phyloP scores from a whole-genome alignment of 1,140 invertebrate genomes.

The Tetramorium parvispinum region DNA sequence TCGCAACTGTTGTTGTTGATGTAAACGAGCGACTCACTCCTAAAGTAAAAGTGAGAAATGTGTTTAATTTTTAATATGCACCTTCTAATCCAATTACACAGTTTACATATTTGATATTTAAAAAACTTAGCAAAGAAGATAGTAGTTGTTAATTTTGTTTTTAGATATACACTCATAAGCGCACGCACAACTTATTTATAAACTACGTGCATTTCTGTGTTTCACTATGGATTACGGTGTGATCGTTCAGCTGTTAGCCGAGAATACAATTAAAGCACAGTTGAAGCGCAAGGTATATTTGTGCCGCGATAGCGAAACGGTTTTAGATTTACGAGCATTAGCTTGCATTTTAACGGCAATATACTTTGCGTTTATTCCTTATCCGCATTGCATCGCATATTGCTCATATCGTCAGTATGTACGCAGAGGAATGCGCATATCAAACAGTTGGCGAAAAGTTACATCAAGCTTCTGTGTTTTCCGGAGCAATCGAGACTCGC shows the following conservation, averaged over 20 bases:
- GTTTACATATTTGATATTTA: neutral
- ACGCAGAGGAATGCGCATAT: constrained; percentile 2
- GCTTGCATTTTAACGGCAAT: neutral
- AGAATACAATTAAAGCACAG: neutral
- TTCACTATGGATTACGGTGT: neutral
- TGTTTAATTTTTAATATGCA: neutral
- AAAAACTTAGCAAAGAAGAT: neutral
- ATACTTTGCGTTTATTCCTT: neutral
- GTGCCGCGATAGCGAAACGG: neutral
- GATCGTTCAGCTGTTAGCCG: neutral
- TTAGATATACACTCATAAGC: neutral
- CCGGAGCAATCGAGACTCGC: neutral
- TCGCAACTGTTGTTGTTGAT: too few relatives aligned
- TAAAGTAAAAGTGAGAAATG: neutral
- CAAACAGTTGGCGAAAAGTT: neutral
- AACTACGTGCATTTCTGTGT: neutral
- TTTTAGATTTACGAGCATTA: neutral
- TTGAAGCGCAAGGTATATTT: constrained; percentile 16
- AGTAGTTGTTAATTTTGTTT: neutral
- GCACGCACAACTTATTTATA: neutral
- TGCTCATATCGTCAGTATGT: neutral
- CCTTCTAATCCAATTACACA: neutral
- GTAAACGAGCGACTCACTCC: too few relatives aligned
- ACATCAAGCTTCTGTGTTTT: constrained; percentile 6
- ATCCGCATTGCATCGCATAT: neutral